Evolutionary conservation across 2,888 invertebrate species (phyloP).

Genomic region (Embidobia sp.): DNA sequence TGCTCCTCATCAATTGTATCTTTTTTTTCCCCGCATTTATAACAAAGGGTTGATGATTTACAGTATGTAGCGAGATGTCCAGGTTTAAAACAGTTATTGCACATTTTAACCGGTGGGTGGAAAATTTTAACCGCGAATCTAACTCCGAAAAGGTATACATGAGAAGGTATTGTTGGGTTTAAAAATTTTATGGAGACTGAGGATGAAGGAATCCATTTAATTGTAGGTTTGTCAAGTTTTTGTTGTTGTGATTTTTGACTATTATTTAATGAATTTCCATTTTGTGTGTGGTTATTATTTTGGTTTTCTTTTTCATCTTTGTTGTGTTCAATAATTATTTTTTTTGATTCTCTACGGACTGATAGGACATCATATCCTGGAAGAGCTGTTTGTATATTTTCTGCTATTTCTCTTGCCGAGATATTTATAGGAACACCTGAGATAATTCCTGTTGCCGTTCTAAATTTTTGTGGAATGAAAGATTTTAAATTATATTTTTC

Average conservation of each 20-base stretch:
- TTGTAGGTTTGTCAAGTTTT: too few species aligned
- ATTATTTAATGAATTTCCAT: background rate
- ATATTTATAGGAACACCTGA: background rate
- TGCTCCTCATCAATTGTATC: background rate
- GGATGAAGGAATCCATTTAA: background rate
- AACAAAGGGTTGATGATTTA: slow-evolving; percentile 1
- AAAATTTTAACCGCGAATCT: background rate
- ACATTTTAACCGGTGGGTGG: slow-evolving; percentile 1
- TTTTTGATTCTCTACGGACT: background rate
- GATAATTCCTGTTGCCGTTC: background rate
- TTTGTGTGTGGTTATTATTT: background rate
- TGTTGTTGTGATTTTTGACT: too few species aligned
- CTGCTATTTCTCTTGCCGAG: background rate
- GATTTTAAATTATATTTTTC: background rate
- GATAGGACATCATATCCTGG: background rate
- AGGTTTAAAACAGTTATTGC: slow-evolving; percentile 4
- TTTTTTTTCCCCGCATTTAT: background rate
- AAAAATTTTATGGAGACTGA: slow-evolving; percentile 5
- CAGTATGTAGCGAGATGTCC: background rate
- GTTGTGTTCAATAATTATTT: background rate
- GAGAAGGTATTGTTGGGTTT: background rate
- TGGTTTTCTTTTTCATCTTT: background rate
- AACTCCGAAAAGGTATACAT: slow-evolving; percentile 3
- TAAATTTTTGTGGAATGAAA: slow-evolving; percentile 1
- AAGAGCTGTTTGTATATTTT: background rate